Evolutionary conservation across 2,797 vertebrate genomes (phyloP).

Genomic region (Eulemur albifrons): DNA sequence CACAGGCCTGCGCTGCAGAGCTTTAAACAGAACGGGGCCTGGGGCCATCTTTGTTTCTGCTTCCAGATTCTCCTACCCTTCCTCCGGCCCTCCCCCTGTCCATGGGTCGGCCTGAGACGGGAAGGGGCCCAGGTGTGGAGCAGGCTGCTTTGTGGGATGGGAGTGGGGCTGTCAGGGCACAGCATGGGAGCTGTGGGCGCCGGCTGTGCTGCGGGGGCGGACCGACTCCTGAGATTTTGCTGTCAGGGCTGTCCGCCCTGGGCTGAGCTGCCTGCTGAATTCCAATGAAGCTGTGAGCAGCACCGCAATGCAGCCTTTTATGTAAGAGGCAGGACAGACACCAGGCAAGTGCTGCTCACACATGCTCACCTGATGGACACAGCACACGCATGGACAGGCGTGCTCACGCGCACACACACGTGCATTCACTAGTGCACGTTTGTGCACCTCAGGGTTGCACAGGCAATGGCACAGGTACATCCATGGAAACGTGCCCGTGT

Average conservation of each 20-base stretch:
- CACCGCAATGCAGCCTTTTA: constrained; percentile 83
- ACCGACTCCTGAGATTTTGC: not conserved
- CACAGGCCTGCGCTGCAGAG: not conserved
- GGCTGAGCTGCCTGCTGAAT: constrained; percentile 8
- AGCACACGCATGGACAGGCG: fast-evolving
- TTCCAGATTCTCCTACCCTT: not conserved
- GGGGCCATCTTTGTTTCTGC: constrained; percentile 38
- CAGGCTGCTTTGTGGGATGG: not conserved
- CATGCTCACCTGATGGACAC: fast-evolving
- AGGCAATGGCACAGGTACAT: not conserved
- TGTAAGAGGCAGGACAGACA: constrained; percentile 52
- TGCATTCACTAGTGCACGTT: not conserved
- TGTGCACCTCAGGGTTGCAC: not conserved
- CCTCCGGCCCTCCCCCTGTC: not conserved
- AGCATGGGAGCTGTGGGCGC: not conserved
- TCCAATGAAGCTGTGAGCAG: not conserved
- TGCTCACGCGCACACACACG: fast-evolving
- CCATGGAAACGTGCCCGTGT: not conserved
- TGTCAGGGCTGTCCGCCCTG: constrained; percentile 5
- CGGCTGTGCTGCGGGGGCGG: not conserved
- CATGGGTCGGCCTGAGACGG: not conserved
- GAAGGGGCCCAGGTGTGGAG: not conserved
- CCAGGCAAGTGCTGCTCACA: fast-evolving
- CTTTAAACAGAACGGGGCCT: not conserved
- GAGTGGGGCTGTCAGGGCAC: not conserved